These are phyloP conservation scores for Thamnophis elegans DNA, from an alignment of 2,797 vertebrate species.

Conservation along the genomic window DNA sequence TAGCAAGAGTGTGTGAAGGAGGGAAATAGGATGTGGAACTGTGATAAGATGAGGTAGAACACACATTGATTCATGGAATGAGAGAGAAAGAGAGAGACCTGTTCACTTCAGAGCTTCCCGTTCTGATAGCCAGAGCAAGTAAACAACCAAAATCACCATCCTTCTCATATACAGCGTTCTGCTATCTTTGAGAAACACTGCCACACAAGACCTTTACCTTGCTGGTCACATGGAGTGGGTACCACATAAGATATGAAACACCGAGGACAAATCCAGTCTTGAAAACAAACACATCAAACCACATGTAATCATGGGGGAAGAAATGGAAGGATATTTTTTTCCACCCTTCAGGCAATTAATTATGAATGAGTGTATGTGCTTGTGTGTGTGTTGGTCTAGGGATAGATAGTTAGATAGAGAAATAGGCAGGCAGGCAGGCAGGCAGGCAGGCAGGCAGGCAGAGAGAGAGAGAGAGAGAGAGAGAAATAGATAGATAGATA, in stretches of 20 bases:
- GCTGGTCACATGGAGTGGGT: constrained; percentile 27
- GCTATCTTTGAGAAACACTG: constrained; percentile 37
- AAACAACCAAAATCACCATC: constrained; percentile 45
- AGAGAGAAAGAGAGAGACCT: background rate
- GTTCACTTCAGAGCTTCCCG: constrained; percentile 42
- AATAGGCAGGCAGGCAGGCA: too few relatives aligned
- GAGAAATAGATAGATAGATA: too few relatives aligned
- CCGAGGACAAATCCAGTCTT: constrained; percentile 26
- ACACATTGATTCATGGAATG: constrained; percentile 48
- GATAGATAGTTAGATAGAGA: too few relatives aligned
- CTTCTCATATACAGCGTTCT: constrained; percentile 21
- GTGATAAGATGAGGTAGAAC: constrained; percentile 61
- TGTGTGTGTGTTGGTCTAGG: background rate
- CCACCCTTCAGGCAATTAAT: constrained; percentile 9
- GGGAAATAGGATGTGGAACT: constrained; percentile 33
- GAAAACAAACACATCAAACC: background rate
- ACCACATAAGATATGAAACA: constrained; percentile 23
- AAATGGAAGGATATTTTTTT: background rate
- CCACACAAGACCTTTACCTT: constrained; percentile 27
- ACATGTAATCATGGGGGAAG: background rate
- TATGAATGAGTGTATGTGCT: background rate
- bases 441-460: too few relatives aligned
- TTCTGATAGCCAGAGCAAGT: constrained; percentile 42
- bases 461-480: too few relatives aligned
- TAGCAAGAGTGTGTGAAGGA: constrained; percentile 38